Base-by-base conservation (phyloP, 2,113 vertebrate genomes). In the Dromiciops gliroides region DNA sequence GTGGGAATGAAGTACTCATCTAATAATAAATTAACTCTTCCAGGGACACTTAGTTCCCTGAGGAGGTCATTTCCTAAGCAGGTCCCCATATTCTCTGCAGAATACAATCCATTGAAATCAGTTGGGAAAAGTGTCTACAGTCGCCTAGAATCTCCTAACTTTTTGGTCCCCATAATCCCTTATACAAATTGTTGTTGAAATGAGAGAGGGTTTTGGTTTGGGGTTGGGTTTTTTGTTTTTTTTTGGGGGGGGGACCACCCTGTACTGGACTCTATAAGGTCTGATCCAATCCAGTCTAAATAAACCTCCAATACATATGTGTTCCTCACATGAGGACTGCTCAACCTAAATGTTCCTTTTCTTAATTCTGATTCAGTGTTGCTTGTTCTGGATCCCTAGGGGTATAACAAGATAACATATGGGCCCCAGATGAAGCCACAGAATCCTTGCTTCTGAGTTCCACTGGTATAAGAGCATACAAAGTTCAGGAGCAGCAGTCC, bases 111-210 rank as follows among this genome's bases (percentile, higher is more conserved):
- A 2, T 92, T 92, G 49, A 92, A 93, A 90, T 0, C 51, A 75
- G 91, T 83, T 10, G 0, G 53, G 51, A 92, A 49, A 90, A 90
- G 22, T 31, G 4, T 89, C 44, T 89, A 48, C 44, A 7, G n/a
- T 31, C 48, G 50, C 50, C 48, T 31, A 7, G 9, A 90, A 48
- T 49, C 48, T 90, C 24, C 22, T 9, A 24, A 48, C 26, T 50
- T 90, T 83, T 83, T 83, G 67, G 67, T 23, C 67, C 67, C n/a
- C n/a, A 83, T 44, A 83, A 48, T 94, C 91, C 53, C 89, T 92
- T 91, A 50, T 37, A 88, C 25, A 92, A 95, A 93, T 52, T 50
- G 92, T 93, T 60, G 83, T 95, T 90, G 90, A 92, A 93, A 89
- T 52, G 50, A 92, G 89, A 50, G 92, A 28, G 93, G 37, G 31